Evolutionary conservation across 2,888 invertebrate genomes (phyloP).

Genomic region (Zhengitettix transpicula): DNA sequence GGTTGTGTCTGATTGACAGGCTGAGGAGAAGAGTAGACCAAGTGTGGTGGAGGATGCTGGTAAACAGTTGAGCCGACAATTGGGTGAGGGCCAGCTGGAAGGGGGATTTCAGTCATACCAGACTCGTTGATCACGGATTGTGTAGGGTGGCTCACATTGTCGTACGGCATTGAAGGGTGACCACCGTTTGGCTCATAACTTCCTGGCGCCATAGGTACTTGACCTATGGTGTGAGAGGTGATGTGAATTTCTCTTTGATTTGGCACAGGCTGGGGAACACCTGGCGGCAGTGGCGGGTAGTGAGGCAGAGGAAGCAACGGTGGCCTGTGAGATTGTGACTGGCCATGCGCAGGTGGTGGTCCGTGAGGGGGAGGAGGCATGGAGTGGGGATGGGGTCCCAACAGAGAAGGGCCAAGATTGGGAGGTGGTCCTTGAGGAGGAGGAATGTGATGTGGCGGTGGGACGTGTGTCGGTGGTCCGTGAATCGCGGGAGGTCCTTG

Average conservation of each 20-base stretch:
- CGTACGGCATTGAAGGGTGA: slow-evolving; percentile 5
- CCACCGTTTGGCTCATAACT: slow-evolving; percentile 9
- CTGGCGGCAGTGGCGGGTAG: too few relatives aligned
- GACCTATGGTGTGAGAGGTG: background rate
- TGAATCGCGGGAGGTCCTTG: background rate
- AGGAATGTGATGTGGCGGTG: slow-evolving; percentile 1
- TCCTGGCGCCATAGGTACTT: background rate
- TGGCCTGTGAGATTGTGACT: slow-evolving; percentile 8
- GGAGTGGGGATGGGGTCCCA: background rate
- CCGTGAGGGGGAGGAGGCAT: slow-evolving; percentile 1
- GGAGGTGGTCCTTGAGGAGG: background rate
- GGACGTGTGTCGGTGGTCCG: background rate
- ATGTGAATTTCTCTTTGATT: too few relatives aligned
- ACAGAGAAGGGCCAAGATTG: slow-evolving; percentile 7
- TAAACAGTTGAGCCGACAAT: background rate
- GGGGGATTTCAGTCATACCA: slow-evolving; percentile 12
- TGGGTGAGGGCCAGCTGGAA: slow-evolving; percentile 5
- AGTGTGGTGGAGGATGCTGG: slow-evolving; percentile 4
- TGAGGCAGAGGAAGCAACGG: slow-evolving; percentile 11
- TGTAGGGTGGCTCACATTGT: slow-evolving; percentile 1
- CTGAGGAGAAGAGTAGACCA: slow-evolving; percentile 7
- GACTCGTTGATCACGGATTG: background rate
- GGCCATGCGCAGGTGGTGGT: slow-evolving; percentile 6
- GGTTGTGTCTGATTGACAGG: background rate
- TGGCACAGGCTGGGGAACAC: too few relatives aligned